Evolutionary conservation across 2,113 vertebrate genomes (phyloP), one percentile per base, ranked within the genome.

Genomic region (Rhegmatorhina hoffmannsi): DNA sequence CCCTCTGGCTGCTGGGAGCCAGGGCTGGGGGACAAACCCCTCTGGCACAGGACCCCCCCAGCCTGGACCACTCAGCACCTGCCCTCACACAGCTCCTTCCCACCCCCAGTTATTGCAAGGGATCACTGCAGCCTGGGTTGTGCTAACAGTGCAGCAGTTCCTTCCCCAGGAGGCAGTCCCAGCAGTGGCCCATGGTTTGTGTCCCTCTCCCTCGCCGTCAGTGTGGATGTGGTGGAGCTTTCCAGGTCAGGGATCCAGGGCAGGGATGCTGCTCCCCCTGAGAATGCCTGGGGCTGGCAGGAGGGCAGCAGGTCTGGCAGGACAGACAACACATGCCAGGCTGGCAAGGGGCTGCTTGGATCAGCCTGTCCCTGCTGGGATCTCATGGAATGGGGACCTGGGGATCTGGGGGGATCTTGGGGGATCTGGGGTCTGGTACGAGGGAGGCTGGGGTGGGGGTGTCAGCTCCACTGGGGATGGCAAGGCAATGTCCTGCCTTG

Each of bases 141-240:
- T 26, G 58, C 49, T 86, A 34, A 29, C 47, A 68, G 80, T 47
- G 76, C 56, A 11, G 2, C 4, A 47, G 9, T 6, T 74, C 76
- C 67, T 55, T 33, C 40, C 43, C 72, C 20, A 33, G 52, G 43
- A 76, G 84, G 58, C n/a, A 50, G 50, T 34, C 23, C 3, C n/a
- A 67, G 68, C 69, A 40, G 21, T 2, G 25, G 34, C 7, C n/a
- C 44, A 0, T 0, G 66, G 60, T 31, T 44, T 82, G 59, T 58
- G 67, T 24, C 47, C 62, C 47, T 60, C 84, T 40, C 29, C 52
- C 24, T 23, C 0, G 0, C 0, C 0, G 15, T 16, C 7, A 13
- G 2, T 8, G 36, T 0, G 7, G 76, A 46, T 79, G 43, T 0
- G 14, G 60, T 5, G 31, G 81, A 59, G 38, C 43, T 70, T 79